Conservation (phyloP, 2,888 invertebrate genomes). For the Parnassius mnemosyne region DNA sequence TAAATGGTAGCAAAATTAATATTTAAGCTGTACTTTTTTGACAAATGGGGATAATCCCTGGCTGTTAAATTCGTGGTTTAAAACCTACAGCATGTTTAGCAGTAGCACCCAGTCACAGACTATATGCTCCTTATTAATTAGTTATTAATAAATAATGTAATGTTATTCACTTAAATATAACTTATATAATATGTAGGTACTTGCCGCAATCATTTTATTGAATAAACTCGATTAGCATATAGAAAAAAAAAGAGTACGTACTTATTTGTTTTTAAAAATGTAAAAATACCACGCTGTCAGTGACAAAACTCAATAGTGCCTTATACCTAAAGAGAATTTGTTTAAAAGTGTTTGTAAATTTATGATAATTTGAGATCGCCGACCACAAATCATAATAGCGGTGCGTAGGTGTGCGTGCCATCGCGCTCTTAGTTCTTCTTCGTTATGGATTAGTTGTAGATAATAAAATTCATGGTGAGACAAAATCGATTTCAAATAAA, state of each 20-base stretch:
- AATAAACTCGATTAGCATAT: too few relatives aligned
- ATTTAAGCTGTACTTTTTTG: too few relatives aligned
- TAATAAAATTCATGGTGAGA: conserved; percentile 39
- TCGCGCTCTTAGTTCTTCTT: conserved; percentile 27
- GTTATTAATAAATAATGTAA: too few relatives aligned
- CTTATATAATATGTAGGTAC: too few relatives aligned
- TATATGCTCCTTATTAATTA: too few relatives aligned
- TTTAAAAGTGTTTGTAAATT: conserved; percentile 51
- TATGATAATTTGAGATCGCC: conserved; percentile 49
- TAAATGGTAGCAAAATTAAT: too few relatives aligned
- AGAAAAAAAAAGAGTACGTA: neutral
- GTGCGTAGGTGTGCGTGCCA: conserved; percentile 36
- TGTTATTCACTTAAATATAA: too few relatives aligned
- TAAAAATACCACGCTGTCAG: conserved; percentile 8
- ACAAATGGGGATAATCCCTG: too few relatives aligned
- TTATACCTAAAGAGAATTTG: conserved; percentile 17
- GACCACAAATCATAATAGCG: conserved; percentile 31
- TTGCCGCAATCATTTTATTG: too few relatives aligned
- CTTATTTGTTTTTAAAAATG: neutral
- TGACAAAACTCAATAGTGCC: conserved; percentile 2
- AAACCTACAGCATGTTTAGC: too few relatives aligned
- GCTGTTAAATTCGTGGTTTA: too few relatives aligned
- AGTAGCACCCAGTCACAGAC: too few relatives aligned
- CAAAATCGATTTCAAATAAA: conserved; percentile 31
- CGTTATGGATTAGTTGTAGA: conserved; percentile 37